Evolutionary conservation across 2,113 vertebrate species (phyloP), one percentile per base, ranked within the genome.

Genomic region (Pogonocichla stellata): DNA sequence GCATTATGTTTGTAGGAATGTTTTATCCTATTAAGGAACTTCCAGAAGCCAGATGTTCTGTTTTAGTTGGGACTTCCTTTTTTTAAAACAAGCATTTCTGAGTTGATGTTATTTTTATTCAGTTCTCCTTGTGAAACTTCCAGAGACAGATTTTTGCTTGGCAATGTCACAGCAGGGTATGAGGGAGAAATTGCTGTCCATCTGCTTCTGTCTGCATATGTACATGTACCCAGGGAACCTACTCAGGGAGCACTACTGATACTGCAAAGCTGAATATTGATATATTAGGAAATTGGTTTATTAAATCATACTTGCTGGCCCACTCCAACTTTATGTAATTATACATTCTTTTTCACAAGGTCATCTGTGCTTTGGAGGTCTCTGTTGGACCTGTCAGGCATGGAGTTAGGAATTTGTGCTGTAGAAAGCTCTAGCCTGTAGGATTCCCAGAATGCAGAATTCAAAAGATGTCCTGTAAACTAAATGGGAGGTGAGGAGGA

Each of bases 31-130:
- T 69, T 88, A 82, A 86, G 90, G 91, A 45, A 70, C 73, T 60
- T 67, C 48, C 74, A 75, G 45, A 80, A 82, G 58, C 62, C 90
- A 82, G 81, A 94, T 93, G 80, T 90, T 95, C 86, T 14, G 4
- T 67, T 88, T 85, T 47, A 82, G 61, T 25, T 38, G 22, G 42
- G 45, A 47, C 61, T 87, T 45, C 47, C 14, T 42, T 66, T 72
- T 94, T 87, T 74, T 7, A 50, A 82, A 95, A 28, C 47, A 64
- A 81, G 34, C 70, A 61, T 85, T 93, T 92, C 29, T 62, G 71
- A 77, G n/a, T 33, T 66, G 70, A 36, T 94, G 85, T 88, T 95
- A 77, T 96, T 94, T 96, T 97, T 93, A 66, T 73, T 94, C 67
- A 19, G 58, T 66, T 88, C 64, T 60, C 66, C 70, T 61, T 93